Conservation (phyloP, 53 echinoderm and acorn worm species). For the Apostichopus leukothele region DNA sequence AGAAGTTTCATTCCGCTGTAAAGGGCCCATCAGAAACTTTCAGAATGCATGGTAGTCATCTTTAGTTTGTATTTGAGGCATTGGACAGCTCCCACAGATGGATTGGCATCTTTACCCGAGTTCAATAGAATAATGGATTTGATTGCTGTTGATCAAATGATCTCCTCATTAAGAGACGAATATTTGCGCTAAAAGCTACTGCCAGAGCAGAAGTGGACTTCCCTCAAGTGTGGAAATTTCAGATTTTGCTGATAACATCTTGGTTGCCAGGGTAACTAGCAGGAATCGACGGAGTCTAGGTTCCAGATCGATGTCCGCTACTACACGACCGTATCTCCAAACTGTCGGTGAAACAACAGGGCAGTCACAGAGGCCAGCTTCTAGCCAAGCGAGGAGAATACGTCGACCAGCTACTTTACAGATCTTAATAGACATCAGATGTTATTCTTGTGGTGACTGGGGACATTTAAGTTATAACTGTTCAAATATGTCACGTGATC, state of each 20-base stretch:
- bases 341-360: neutral
- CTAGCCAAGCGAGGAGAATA: no score
- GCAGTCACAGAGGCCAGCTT: neutral
- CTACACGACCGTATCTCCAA: neutral
- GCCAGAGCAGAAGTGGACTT: slow-evolving; percentile 7
- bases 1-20: neutral
- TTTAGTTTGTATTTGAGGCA: slow-evolving; percentile 2
- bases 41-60: neutral
- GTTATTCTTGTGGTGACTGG: neutral
- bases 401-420: no score
- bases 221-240: neutral
- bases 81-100: neutral
- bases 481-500: no score
- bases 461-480: slow-evolving; percentile 26
- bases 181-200: slow-evolving; percentile 2
- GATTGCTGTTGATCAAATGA: slow-evolving; percentile 29
- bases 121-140: slow-evolving; percentile 14
- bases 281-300: neutral
- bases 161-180: slow-evolving; percentile 9
- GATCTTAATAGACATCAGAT: neutral
- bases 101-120: neutral
- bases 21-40: slow-evolving; percentile 16
- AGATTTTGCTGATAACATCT: neutral
- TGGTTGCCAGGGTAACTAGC: neutral
- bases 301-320: neutral